phyloP scores from a whole-genome alignment of 2,888 invertebrate species.

The Amorpha juglandis region DNA sequence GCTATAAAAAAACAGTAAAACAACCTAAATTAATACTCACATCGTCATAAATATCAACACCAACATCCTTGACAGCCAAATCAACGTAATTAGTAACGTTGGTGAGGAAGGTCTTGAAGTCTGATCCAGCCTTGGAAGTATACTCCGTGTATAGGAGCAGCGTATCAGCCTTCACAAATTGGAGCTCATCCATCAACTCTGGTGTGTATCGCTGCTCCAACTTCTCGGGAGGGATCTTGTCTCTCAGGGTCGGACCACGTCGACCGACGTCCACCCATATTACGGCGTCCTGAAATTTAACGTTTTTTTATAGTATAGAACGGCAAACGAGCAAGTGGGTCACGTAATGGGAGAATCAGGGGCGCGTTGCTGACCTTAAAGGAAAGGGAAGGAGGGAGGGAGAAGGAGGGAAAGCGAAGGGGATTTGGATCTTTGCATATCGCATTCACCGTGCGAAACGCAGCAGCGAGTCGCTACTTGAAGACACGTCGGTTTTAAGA shows the following conservation, averaged over 20 bases:
- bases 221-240: slow-evolving; percentile 43
- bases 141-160: slow-evolving; percentile 70
- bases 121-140: slow-evolving; percentile 55
- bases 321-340: too few species aligned
- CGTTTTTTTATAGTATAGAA: too few species aligned
- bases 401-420: too few species aligned
- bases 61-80: slow-evolving; percentile 45
- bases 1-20: neutral
- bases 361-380: too few species aligned
- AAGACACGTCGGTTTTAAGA: too few species aligned
- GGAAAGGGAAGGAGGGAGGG: too few species aligned
- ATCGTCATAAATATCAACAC: slow-evolving; percentile 41
- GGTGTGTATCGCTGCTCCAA: slow-evolving; percentile 56
- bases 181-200: slow-evolving; percentile 56
- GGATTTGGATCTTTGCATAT: too few species aligned
- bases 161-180: slow-evolving; percentile 57
- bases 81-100: slow-evolving; percentile 57
- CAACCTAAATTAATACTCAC: slow-evolving; percentile 53
- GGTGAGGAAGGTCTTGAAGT: slow-evolving; percentile 59
- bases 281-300: slow-evolving; percentile 44
- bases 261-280: slow-evolving; percentile 49
- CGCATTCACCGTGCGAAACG: too few species aligned
- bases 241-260: slow-evolving; percentile 28
- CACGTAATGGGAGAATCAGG: too few species aligned
- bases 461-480: too few species aligned